Evolutionary conservation across 2,797 vertebrate genomes (phyloP).

Genomic region (Chloroceryle inda): DNA sequence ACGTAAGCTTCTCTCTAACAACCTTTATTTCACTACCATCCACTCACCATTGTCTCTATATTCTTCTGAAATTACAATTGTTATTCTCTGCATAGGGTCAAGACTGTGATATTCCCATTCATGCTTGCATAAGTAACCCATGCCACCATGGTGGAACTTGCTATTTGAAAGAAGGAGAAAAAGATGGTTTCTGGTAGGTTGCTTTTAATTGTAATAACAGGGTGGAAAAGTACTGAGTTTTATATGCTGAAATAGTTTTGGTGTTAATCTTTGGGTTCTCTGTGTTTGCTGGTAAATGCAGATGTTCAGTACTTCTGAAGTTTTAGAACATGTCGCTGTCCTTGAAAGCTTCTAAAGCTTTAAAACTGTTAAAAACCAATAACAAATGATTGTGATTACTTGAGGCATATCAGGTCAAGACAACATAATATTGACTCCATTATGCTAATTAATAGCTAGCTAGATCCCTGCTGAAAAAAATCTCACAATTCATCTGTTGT

Average conservation of each 20-base stretch:
- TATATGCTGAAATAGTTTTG: not conserved
- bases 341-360: slow-evolving; percentile 40
- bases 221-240: not conserved
- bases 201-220: not conserved
- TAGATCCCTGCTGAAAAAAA: slow-evolving; percentile 66
- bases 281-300: not conserved
- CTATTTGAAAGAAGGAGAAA: slow-evolving; percentile 94
- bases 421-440: slow-evolving; percentile 58
- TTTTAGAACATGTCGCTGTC: not conserved
- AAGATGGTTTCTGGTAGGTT: slow-evolving; percentile 87
- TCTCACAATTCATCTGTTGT: slow-evolving; percentile 71
- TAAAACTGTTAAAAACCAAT: slow-evolving; percentile 42
- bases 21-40: not conserved
- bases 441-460: slow-evolving; percentile 75
- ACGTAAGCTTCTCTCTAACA: not conserved
- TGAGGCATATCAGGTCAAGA: slow-evolving; percentile 66
- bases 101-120: slow-evolving; percentile 94
- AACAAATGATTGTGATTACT: slow-evolving; percentile 58
- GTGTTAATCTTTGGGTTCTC: not conserved
- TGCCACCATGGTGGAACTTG: slow-evolving; percentile 94
- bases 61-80: not conserved
- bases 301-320: not conserved
- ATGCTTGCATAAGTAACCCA: slow-evolving; percentile 94
- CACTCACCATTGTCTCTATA: not conserved
- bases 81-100: slow-evolving; percentile 85